Percentiles rank a stretch among this genome's conserved stretches.
Conservation (phyloP, 1,140 invertebrate species). For the Lasaia peninsularis region DNA sequence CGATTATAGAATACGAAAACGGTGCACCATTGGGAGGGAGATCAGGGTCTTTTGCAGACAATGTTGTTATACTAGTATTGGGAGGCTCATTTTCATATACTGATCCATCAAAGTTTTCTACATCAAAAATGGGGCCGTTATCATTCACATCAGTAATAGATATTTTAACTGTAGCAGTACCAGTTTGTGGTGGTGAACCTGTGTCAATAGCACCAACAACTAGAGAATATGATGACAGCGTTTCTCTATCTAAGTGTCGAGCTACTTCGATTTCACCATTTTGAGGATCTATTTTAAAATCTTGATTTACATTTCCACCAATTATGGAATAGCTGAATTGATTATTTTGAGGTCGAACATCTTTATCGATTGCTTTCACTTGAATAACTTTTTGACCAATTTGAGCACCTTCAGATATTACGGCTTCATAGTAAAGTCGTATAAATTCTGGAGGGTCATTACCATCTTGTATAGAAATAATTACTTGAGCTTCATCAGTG, state of each 20-base stretch:
- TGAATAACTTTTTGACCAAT: constrained; percentile 85
- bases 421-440: constrained; percentile 84
- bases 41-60: constrained; percentile 93
- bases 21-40: constrained; percentile 94
- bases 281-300: constrained; percentile 93
- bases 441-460: constrained; percentile 96
- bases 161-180: constrained; percentile 89
- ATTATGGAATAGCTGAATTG: constrained; percentile 95
- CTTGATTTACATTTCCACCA: constrained; percentile 87
- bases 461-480: constrained; percentile 95
- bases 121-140: constrained; percentile 91
- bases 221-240: constrained; percentile 84
- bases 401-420: constrained; percentile 86
- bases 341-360: constrained; percentile 93
- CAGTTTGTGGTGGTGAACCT: constrained; percentile 91
- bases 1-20: constrained; percentile 89
- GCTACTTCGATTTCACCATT: constrained; percentile 90
- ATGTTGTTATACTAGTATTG: constrained; percentile 89
- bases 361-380: constrained; percentile 93
- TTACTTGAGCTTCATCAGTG: constrained; percentile 95
- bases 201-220: constrained; percentile 95
- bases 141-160: constrained; percentile 93
- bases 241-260: constrained; percentile 89
- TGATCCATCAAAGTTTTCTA: constrained; percentile 83
- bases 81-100: constrained; percentile 93